These are phyloP conservation scores for Aix galericulata DNA, from an alignment of 2,113 vertebrate genomes.

Conservation along the genomic window DNA sequence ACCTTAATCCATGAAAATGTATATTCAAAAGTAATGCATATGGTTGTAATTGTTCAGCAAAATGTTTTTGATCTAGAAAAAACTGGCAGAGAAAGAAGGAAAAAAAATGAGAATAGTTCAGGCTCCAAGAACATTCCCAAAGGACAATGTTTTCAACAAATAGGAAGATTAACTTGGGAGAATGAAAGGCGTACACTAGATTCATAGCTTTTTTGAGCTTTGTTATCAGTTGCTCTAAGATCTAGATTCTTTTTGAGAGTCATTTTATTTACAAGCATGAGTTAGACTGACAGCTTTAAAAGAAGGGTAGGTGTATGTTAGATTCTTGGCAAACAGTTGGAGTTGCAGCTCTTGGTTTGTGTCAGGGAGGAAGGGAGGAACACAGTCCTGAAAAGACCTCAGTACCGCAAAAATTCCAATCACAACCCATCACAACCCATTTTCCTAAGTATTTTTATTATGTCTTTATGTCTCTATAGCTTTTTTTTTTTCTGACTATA, in stretches of 20 bases:
- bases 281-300: constrained; percentile 35
- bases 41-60: constrained; percentile 61
- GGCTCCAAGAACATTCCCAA: constrained; percentile 42
- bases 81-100: constrained; percentile 66
- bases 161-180: constrained; percentile 23
- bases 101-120: constrained; percentile 65
- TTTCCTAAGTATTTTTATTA: background rate
- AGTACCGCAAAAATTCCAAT: background rate
- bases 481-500: background rate
- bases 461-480: background rate
- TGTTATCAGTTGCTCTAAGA: constrained; percentile 32
- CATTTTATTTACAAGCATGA: constrained; percentile 47
- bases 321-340: constrained; percentile 46
- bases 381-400: constrained; percentile 13
- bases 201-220: background rate
- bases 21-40: background rate
- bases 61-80: constrained; percentile 63
- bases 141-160: constrained; percentile 59
- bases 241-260: constrained; percentile 48
- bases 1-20: background rate
- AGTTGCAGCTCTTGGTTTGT: constrained; percentile 17
- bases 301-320: constrained; percentile 23
- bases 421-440: background rate
- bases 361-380: background rate
- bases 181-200: constrained; percentile 28